These are phyloP conservation scores for Euphydryas editha DNA, from an alignment of 2,888 invertebrate species.

Conservation along the genomic window DNA sequence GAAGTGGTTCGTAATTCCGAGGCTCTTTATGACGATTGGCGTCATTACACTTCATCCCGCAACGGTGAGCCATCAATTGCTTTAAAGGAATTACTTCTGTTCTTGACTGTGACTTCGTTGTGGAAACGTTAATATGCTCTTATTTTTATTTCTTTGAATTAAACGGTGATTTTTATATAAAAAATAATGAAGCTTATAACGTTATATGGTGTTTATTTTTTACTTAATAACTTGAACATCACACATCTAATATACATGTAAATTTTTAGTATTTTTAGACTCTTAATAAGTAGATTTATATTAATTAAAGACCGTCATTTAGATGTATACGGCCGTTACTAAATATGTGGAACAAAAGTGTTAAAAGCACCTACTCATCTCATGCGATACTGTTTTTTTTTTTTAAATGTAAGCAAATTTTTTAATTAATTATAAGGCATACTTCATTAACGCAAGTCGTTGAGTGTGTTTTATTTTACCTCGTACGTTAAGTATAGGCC, in stretches of 20 bases:
- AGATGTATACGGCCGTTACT: background rate
- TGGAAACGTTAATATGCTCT: slow-evolving; percentile 20
- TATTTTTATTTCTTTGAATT: slow-evolving; percentile 4
- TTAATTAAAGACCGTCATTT: background rate
- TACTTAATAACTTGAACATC: too few species aligned
- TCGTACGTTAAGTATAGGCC: slow-evolving; percentile 16
- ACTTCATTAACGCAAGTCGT: slow-evolving; percentile 19
- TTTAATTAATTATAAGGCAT: slow-evolving; percentile 16
- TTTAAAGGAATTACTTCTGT: slow-evolving; percentile 27
- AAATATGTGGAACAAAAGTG: background rate
- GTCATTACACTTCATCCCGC: slow-evolving; percentile 48
- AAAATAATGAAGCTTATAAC: background rate
- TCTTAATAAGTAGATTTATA: background rate
- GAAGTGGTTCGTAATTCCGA: slow-evolving; percentile 55
- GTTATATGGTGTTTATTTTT: background rate
- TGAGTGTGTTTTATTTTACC: slow-evolving; percentile 14
- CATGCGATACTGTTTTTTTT: background rate
- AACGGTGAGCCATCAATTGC: slow-evolving; percentile 36
- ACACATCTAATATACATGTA: too few species aligned
- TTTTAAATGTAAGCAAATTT: slow-evolving; percentile 2
- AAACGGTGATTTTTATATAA: background rate
- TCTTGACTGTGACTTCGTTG: slow-evolving; percentile 24
- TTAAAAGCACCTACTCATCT: background rate
- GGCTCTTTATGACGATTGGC: slow-evolving; percentile 59
- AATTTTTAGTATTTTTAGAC: too few species aligned